phyloP scores from a whole-genome alignment of 2,888 invertebrate species.

The Caenorhabditis japonica region DNA sequence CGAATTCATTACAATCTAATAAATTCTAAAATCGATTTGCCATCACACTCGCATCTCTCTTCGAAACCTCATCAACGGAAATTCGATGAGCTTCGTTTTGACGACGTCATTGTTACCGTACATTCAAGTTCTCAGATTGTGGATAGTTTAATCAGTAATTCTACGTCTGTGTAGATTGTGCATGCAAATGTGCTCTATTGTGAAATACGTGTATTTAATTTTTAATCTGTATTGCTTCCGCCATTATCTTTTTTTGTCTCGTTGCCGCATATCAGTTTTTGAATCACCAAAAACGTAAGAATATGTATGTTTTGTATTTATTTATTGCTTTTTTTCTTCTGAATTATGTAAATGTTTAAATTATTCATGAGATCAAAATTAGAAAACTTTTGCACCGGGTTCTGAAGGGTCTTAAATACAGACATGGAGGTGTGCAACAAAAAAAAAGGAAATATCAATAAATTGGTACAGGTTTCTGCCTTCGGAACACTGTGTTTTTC shows the following conservation, averaged over 20 bases:
- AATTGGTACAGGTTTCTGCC: neutral
- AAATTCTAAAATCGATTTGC: neutral
- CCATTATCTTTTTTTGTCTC: no score
- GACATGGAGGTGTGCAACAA: no score
- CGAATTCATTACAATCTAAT: constrained; percentile 21
- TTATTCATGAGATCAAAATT: no score
- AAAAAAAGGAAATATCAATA: neutral
- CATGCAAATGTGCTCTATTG: neutral
- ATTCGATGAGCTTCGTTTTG: constrained; percentile 25
- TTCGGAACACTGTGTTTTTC: constrained; percentile 22
- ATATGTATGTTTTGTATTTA: no score
- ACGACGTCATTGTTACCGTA: constrained; percentile 28
- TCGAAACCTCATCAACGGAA: constrained; percentile 1
- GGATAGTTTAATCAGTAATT: constrained; percentile 7
- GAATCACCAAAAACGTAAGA: no score
- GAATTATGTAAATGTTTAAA: no score
- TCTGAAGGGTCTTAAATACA: no score
- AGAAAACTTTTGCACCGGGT: no score
- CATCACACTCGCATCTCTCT: constrained; percentile 2
- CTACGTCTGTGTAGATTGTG: constrained; percentile 15
- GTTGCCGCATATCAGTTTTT: no score
- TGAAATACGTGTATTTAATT: no score
- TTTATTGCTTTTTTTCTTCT: no score
- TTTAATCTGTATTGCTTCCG: no score
- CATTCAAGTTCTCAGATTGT: neutral